These are phyloP conservation scores for Macrosteles quadrilineatus DNA, from an alignment of 1,140 invertebrate species.

Conservation along the genomic window DNA sequence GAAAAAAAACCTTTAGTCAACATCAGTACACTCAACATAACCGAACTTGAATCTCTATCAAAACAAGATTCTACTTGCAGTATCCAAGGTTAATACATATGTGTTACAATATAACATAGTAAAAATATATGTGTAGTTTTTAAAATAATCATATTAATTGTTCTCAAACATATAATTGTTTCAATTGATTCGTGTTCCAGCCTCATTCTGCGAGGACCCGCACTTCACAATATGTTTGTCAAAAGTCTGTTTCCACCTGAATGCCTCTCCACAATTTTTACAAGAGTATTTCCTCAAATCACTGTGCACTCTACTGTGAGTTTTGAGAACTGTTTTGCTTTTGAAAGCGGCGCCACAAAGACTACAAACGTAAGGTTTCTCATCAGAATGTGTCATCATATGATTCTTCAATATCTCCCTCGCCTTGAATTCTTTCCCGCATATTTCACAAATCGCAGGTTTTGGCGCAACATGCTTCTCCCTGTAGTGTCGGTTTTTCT, in stretches of 20 bases:
- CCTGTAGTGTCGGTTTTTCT: neutral
- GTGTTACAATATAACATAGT: no score
- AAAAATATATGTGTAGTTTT: no score
- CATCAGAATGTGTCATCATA: neutral
- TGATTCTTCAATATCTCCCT: neutral
- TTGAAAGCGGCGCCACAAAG: neutral
- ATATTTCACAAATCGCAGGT: neutral
- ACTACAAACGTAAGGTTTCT: neutral
- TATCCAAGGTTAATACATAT: no score
- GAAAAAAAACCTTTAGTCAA: no score
- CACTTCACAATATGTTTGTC: slow-evolving; percentile 2
- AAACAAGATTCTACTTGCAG: no score
- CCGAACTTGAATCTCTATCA: no score
- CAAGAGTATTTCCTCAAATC: neutral
- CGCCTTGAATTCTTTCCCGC: neutral
- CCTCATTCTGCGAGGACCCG: neutral
- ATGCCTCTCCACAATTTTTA: neutral
- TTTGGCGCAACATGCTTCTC: neutral
- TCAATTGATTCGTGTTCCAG: no score
- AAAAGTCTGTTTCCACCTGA: slow-evolving; percentile 7
- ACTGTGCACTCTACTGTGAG: slow-evolving; percentile 7
- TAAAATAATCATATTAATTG: no score
- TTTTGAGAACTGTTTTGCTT: neutral
- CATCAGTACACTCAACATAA: no score
- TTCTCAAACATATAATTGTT: no score